Conservation (phyloP, 1,140 invertebrate species). For the Drosophila ficusphila region DNA sequence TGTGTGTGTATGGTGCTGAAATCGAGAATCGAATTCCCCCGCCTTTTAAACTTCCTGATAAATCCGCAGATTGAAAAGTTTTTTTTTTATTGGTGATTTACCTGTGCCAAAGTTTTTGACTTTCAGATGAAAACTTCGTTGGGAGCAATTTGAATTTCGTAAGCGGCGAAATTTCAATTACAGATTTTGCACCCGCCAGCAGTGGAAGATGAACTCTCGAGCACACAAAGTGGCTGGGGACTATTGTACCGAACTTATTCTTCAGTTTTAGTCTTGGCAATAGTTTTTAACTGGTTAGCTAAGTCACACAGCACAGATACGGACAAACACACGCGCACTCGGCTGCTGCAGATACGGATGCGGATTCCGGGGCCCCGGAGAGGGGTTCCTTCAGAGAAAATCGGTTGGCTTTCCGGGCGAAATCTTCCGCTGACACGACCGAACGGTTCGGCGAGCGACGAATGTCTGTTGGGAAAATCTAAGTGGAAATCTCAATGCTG, state of each 20-base stretch:
- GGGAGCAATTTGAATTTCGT: slow-evolving; percentile 48
- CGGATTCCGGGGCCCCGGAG: slow-evolving; percentile 28
- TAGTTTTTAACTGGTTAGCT: slow-evolving; percentile 37
- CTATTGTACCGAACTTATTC: slow-evolving; percentile 3
- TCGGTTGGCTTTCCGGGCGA: background rate
- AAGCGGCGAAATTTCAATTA: slow-evolving; percentile 68
- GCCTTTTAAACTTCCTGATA: slow-evolving; percentile 6
- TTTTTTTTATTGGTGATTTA: slow-evolving; percentile 37
- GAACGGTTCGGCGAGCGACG: slow-evolving; percentile 67
- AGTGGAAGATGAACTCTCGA: slow-evolving; percentile 7
- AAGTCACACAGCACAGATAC: slow-evolving; percentile 42
- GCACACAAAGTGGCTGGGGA: slow-evolving; percentile 5
- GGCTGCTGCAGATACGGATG: slow-evolving; percentile 9
- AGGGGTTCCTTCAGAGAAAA: slow-evolving; percentile 20
- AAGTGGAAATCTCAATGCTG: slow-evolving; percentile 68
- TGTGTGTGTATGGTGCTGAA: slow-evolving; percentile 42
- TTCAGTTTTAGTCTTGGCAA: slow-evolving; percentile 19
- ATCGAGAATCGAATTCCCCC: slow-evolving; percentile 32
- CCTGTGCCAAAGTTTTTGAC: slow-evolving; percentile 63
- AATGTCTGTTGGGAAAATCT: slow-evolving; percentile 74
- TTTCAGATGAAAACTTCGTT: slow-evolving; percentile 56
- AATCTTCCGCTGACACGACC: slow-evolving; percentile 47
- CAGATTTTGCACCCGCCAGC: slow-evolving; percentile 69
- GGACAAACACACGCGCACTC: slow-evolving; percentile 18
- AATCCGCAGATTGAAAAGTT: slow-evolving; percentile 7